These are phyloP conservation scores for Aporophyla lueneburgensis DNA, from an alignment of 2,888 invertebrate species.

Conservation along the genomic window DNA sequence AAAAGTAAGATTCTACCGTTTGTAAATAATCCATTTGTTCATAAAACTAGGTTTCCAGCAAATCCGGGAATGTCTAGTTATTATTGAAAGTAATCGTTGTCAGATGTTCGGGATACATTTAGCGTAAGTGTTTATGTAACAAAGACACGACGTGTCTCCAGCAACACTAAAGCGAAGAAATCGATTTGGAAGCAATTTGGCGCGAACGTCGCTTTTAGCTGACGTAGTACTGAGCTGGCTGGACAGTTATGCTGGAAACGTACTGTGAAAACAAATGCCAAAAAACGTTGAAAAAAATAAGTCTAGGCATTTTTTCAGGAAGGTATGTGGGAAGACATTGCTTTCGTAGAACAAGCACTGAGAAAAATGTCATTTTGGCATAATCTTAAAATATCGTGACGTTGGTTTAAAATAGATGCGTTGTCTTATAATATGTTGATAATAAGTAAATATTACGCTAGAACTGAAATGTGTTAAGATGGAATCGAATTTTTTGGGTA, in stretches of 20 bases:
- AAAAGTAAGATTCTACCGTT: not conserved
- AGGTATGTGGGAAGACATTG: not conserved
- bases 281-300: constrained; percentile 4
- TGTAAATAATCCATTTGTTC: not conserved
- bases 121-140: constrained; percentile 28
- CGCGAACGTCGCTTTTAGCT: constrained; percentile 46
- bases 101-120: constrained; percentile 35
- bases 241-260: constrained; percentile 40
- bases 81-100: constrained; percentile 6
- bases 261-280: constrained; percentile 29
- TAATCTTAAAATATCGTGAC: no score
- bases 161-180: constrained; percentile 41
- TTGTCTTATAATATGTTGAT: no score
- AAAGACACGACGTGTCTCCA: constrained; percentile 35
- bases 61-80: not conserved
- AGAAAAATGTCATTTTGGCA: no score
- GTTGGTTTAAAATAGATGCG: no score
- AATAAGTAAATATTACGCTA: no score
- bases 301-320: not conserved
- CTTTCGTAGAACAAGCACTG: not conserved
- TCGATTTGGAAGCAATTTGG: constrained; percentile 50
- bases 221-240: constrained; percentile 35
- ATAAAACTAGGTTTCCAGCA: not conserved
- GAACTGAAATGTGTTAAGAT: no score
- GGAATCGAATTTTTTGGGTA: no score